A percentile compares a stretch with the other conserved stretches of the same genome.
phyloP scores from a whole-genome alignment of 2,797 vertebrate species.

The Oreonectes daqikongensis region DNA sequence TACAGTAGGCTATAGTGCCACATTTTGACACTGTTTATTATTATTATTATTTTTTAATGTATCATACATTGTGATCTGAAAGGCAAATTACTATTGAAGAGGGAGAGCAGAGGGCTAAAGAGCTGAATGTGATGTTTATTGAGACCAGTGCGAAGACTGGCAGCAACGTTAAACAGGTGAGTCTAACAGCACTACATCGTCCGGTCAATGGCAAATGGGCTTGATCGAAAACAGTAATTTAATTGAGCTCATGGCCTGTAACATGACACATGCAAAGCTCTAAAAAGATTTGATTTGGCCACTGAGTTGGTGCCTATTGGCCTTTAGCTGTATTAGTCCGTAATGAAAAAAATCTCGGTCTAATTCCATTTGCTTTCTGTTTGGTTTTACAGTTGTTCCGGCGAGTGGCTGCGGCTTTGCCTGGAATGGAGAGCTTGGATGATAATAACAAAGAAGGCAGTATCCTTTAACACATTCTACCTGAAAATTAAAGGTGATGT shows the following conservation, averaged over 20 bases:
- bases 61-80: slow-evolving; percentile 41
- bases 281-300: slow-evolving; percentile 45
- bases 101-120: slow-evolving; percentile 91
- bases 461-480: slow-evolving; percentile 82
- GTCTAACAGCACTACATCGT: slow-evolving; percentile 35
- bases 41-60: background rate
- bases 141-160: slow-evolving; percentile 94
- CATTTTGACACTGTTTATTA: no score
- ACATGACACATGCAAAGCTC: slow-evolving; percentile 7
- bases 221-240: slow-evolving; percentile 25
- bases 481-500: slow-evolving; percentile 6
- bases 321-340: background rate
- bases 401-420: slow-evolving; percentile 89
- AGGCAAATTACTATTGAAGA: slow-evolving; percentile 94
- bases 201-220: slow-evolving; percentile 22
- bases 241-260: slow-evolving; percentile 24
- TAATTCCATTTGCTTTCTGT: slow-evolving; percentile 19
- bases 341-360: background rate
- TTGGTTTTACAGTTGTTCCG: slow-evolving; percentile 84
- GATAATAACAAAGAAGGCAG: slow-evolving; percentile 94
- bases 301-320: slow-evolving; percentile 6
- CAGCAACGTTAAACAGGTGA: slow-evolving; percentile 96
- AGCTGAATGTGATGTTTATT: slow-evolving; percentile 94
- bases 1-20: no score
- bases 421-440: slow-evolving; percentile 92